A percentile compares a stretch with the other conserved stretches of the same genome.
Conservation (phyloP, 2,797 vertebrate genomes). For the Rhyacichthys aspro region DNA sequence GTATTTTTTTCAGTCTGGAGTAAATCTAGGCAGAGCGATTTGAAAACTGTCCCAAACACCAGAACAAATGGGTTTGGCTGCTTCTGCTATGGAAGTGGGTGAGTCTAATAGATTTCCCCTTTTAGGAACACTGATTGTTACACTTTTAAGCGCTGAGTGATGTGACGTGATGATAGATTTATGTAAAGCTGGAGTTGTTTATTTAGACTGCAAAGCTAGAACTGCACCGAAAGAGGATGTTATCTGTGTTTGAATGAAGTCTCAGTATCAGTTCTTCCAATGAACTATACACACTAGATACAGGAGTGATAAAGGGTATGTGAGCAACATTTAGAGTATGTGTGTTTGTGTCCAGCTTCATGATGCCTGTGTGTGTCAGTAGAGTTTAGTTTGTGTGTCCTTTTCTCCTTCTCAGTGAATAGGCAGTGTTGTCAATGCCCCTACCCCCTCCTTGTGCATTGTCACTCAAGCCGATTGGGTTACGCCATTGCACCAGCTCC, state of each 20-base stretch:
- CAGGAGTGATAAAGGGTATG: slow-evolving; percentile 31
- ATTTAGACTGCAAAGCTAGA: slow-evolving; percentile 9
- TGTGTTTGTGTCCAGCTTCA: slow-evolving; percentile 19
- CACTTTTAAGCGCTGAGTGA: slow-evolving; percentile 10
- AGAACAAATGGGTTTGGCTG: slow-evolving; percentile 57
- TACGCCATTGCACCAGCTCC: slow-evolving; percentile 66
- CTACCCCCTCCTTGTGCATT: slow-evolving; percentile 62
- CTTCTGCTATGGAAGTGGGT: slow-evolving; percentile 62
- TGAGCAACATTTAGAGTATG: slow-evolving; percentile 34
- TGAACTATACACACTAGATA: slow-evolving; percentile 17
- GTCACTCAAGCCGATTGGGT: slow-evolving; percentile 70
- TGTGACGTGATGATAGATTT: slow-evolving; percentile 18
- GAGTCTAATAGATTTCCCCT: slow-evolving; percentile 42
- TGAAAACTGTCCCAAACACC: slow-evolving; percentile 33
- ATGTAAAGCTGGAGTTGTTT: slow-evolving; percentile 21
- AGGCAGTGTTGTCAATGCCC: slow-evolving; percentile 66
- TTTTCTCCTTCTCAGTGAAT: slow-evolving; percentile 66
- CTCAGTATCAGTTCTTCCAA: slow-evolving; percentile 3
- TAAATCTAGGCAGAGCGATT: slow-evolving; percentile 24
- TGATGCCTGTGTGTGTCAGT: slow-evolving; percentile 39
- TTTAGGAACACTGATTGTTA: slow-evolving; percentile 14
- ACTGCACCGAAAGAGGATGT: slow-evolving; percentile 9
- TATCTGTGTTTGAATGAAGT: not conserved
- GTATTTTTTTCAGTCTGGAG: slow-evolving; percentile 19
- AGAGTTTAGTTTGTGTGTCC: slow-evolving; percentile 43